These are phyloP conservation scores for Drosophila flavopinicola DNA, from an alignment of 2,888 invertebrate genomes.

Conservation along the genomic window DNA sequence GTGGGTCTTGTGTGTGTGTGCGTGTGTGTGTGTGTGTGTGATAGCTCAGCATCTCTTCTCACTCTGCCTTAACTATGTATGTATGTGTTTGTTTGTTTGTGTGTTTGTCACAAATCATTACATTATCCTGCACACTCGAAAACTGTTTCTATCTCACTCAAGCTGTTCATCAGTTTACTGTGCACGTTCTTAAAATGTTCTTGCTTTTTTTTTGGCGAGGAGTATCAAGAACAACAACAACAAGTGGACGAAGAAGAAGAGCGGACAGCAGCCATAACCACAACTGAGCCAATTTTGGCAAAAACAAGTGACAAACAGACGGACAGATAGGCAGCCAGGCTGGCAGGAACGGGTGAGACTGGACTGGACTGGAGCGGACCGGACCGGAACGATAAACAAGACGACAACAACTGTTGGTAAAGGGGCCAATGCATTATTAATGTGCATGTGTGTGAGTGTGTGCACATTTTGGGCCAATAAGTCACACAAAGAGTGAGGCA, in stretches of 20 bases:
- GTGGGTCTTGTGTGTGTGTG: neutral
- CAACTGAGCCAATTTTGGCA: slow-evolving; percentile 72
- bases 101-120: slow-evolving; percentile 41
- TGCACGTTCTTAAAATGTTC: slow-evolving; percentile 71
- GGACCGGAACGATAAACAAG: slow-evolving; percentile 59
- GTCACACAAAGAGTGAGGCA: slow-evolving; percentile 55
- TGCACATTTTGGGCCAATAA: slow-evolving; percentile 71
- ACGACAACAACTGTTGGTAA: slow-evolving; percentile 44
- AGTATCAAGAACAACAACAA: slow-evolving; percentile 23
- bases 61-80: neutral
- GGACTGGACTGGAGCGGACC: slow-evolving; percentile 35
- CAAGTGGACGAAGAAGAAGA: slow-evolving; percentile 22
- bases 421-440: slow-evolving; percentile 60
- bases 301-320: slow-evolving; percentile 74
- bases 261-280: slow-evolving; percentile 58
- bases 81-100: slow-evolving; percentile 10
- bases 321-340: slow-evolving; percentile 31
- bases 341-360: slow-evolving; percentile 40
- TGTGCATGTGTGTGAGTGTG: slow-evolving; percentile 34
- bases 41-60: slow-evolving; percentile 17
- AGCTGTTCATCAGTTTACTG: slow-evolving; percentile 65
- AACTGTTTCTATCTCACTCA: slow-evolving; percentile 9
- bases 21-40: slow-evolving; percentile 2
- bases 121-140: slow-evolving; percentile 55
- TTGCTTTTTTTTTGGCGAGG: slow-evolving; percentile 41